Conservation (phyloP, 2,888 invertebrate species). For the Idaea straminata region DNA sequence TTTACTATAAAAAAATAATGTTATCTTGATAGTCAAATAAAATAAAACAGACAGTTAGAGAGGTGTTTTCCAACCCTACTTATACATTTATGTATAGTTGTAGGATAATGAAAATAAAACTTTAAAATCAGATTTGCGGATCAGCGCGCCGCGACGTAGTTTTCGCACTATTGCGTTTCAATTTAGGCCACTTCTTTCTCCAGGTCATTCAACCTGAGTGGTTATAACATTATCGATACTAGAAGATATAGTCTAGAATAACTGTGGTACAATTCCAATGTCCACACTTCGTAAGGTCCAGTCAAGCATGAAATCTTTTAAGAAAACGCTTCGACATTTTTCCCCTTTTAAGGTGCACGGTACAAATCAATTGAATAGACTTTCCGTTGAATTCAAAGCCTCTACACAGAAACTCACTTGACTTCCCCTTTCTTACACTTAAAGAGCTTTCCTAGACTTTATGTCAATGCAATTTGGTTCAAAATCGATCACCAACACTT, state of each 20-base stretch:
- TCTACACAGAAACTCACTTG: constrained; percentile 5
- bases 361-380: not conserved
- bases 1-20: no score
- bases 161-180: no score
- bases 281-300: not conserved
- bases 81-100: no score
- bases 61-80: no score
- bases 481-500: not conserved
- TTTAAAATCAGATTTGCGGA: no score
- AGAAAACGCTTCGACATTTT: not conserved
- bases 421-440: not conserved
- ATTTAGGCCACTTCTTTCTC: no score
- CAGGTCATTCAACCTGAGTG: constrained; percentile 11
- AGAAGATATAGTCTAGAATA: no score
- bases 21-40: no score
- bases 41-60: no score
- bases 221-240: no score
- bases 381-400: constrained; percentile 21
- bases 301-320: not conserved
- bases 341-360: not conserved
- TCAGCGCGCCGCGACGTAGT: no score
- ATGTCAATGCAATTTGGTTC: constrained; percentile 1
- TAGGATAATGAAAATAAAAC: no score
- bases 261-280: not conserved
- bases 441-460: not conserved